Percentiles rank a stretch among this genome's conserved stretches.
Conservation (phyloP, 2,888 invertebrate genomes). For the Mimas tiliae region DNA sequence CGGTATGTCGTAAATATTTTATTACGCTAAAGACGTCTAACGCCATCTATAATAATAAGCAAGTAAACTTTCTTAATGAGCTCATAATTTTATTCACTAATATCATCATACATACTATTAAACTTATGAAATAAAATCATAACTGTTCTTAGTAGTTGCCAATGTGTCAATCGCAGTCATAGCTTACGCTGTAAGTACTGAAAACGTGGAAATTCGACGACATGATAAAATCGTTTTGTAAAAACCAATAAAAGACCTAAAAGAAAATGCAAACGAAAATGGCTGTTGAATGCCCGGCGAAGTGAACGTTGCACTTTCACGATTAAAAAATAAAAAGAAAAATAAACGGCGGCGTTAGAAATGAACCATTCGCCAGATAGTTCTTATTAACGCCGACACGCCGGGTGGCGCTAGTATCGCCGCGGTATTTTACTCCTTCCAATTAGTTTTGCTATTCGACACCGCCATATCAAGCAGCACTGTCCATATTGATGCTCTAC, state of each 20-base stretch:
- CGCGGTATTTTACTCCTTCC: slow-evolving; percentile 35
- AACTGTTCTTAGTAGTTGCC: too few species aligned
- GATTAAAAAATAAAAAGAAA: slow-evolving; percentile 74
- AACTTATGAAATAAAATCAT: background rate
- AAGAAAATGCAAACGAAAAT: slow-evolving; percentile 74
- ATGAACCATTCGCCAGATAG: slow-evolving; percentile 72
- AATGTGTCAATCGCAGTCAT: background rate
- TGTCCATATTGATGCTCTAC: slow-evolving; percentile 6
- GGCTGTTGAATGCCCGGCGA: slow-evolving; percentile 74
- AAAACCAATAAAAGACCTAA: slow-evolving; percentile 74
- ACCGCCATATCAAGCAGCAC: slow-evolving; percentile 65
- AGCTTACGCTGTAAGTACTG: background rate
- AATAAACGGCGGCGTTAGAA: slow-evolving; percentile 64
- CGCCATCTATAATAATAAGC: slow-evolving; percentile 77
- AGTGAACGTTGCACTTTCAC: slow-evolving; percentile 83
- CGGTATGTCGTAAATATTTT: slow-evolving; percentile 1
- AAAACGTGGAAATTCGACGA: slow-evolving; percentile 42
- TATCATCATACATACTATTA: background rate
- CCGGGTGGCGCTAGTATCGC: slow-evolving; percentile 60
- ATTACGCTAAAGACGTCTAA: slow-evolving; percentile 49
- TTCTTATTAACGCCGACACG: slow-evolving; percentile 58
- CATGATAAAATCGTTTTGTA: slow-evolving; percentile 76
- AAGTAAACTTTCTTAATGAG: slow-evolving; percentile 44
- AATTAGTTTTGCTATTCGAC: slow-evolving; percentile 79
- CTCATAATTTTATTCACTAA: slow-evolving; percentile 22